phyloP scores from a whole-genome alignment of 2,888 invertebrate species.

The Augiades crinisus region DNA sequence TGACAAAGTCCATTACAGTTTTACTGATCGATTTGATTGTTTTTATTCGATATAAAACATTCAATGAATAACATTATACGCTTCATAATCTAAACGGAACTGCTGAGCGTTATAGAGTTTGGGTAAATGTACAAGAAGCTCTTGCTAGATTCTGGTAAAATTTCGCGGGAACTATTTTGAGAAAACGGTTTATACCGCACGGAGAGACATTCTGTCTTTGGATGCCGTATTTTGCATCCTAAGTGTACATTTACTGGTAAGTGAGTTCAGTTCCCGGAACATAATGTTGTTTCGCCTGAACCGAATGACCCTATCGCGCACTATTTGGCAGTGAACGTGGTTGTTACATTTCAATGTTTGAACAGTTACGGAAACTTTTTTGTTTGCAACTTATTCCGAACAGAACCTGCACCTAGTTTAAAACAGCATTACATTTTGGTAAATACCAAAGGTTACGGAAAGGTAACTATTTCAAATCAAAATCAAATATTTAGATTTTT shows the following conservation, averaged over 20 bases:
- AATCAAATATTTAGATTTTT: too few species aligned
- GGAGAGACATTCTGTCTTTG: slow-evolving; percentile 51
- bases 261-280: slow-evolving; percentile 9
- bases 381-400: too few species aligned
- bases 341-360: slow-evolving; percentile 7
- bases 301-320: slow-evolving; percentile 9
- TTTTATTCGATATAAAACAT: too few species aligned
- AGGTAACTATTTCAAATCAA: too few species aligned
- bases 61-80: too few species aligned
- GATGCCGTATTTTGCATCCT: slow-evolving; percentile 55
- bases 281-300: slow-evolving; percentile 2
- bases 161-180: slow-evolving; percentile 46
- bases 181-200: slow-evolving; percentile 56
- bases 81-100: too few species aligned
- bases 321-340: slow-evolving; percentile 9
- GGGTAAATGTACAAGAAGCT: neutral
- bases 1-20: too few species aligned
- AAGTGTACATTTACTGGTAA: slow-evolving; percentile 37
- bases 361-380: neutral
- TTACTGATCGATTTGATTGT: too few species aligned
- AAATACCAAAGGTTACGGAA: too few species aligned
- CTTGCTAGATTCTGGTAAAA: neutral
- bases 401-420: too few species aligned
- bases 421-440: too few species aligned
- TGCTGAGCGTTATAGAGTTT: too few species aligned